Evolutionary conservation across 2,797 vertebrate genomes (phyloP), one percentile per base, ranked within the genome.

Genomic region (Apogon hyalosoma): DNA sequence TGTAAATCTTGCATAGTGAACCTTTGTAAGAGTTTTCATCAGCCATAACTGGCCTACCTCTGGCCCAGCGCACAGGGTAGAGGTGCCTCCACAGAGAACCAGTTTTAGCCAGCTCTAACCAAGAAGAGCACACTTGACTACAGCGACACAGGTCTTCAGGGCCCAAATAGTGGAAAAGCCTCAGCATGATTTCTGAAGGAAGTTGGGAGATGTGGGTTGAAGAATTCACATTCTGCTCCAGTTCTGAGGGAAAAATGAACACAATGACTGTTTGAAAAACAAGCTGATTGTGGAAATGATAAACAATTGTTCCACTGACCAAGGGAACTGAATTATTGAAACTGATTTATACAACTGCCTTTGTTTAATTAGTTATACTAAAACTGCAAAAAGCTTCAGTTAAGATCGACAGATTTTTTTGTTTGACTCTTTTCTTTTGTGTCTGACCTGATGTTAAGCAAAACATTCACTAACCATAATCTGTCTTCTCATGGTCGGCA

Each of bases 81-180:
- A 99, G 95, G 85, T 99, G 96, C 65, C 92, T 97, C 98, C 98
- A 99, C 41, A 99, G 94, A 13, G 93, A 96, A 75, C 97, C 97
- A 0, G 95, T 96, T 91, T 95, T 97, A 56, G 94, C 87, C 84
- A 98, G 65, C 69, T 95, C 94, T 53, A 95, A 94, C 98, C 98
- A 99, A 15, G 93, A 91, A 72, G 87, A 90, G 94, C 94, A 97
- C 81, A 99, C 98, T 87, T 97, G 97, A 73, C 95, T 95, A 55
- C 97, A 99, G 75, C 93, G 94, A 83, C 97, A 98, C 86, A 99
- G 91, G 63, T 98, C 97, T 66, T 90, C 93, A 33, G 98, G 96
- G 59, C 93, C 91, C 90, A 99, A 93, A 75, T 95, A 98, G 74
- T 90, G 92, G 88, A 99, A 97, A 72, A 99, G 91, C 67, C 95